Base-by-base conservation (phyloP, 2,888 invertebrate genomes). In the Catocala sponsa region DNA sequence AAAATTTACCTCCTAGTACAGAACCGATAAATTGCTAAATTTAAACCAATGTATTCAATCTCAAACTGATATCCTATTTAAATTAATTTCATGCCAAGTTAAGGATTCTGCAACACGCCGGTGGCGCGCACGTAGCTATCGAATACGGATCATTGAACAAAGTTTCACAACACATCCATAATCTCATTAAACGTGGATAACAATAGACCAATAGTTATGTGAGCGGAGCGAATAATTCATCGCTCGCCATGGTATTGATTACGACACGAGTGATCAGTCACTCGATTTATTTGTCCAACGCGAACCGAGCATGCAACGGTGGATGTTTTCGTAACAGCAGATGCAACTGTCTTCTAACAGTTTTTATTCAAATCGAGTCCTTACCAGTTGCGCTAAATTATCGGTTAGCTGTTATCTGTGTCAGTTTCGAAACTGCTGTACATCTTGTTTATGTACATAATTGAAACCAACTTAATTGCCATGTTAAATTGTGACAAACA, bases 341-440 rank as follows among this genome's bases (percentile, higher is more conserved):
- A 85, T 87, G 84, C 86, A 87, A 87, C 79, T 74, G 38, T 74
- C 62, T 60, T 59, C 60, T 65, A 72, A 73, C 62, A 74, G 77
- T 88, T 88, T 87, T 86, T 86, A 83, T 84, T 78, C 80, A 76
- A 63, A 64, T 76, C 80, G 77, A 84, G 83, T 88, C 82, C 83
- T 78, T 80, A 79, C 54, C 52, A 63, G 71, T 76, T 76, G 80
- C 78, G 76, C 66, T 58, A 80, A 78, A 76, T 78, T 64, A 76
- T 78, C 72, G 69, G 68, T 61, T 60, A 68, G 55, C 66, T 70
- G 70, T 69, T 74, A 69, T 74, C 74, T 74, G 75, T 80, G 76
- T 78, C 81, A 70, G 55, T 79, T 73, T 65, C 72, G 74, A 72
- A 68, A 62, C 55, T 59, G 51, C 59, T 56, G 55, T 66, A 59